Percentiles rank a stretch among this genome's conserved stretches.
Evolutionary conservation across 2,888 invertebrate species (phyloP).

Genomic region (Uloborus plumipes): DNA sequence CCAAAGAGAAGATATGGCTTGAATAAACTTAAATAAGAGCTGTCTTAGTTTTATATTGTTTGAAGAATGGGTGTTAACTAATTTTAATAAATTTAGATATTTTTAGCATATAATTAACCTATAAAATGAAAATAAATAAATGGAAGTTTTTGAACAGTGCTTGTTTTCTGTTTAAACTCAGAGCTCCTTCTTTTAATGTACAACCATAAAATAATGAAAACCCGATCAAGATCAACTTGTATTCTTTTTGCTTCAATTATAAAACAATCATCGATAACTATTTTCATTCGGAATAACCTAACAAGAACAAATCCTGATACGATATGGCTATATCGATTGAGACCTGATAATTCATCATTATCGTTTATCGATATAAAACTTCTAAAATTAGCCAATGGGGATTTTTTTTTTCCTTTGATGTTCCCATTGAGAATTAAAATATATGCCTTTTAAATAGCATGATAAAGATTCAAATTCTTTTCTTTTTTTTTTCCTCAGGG

Average conservation of each 20-base stretch:
- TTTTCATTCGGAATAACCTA: constrained; percentile 33
- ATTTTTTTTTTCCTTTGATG: constrained; percentile 17
- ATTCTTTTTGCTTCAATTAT: constrained; percentile 31
- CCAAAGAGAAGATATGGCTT: no score
- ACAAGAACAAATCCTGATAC: background rate
- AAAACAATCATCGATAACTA: constrained; percentile 46
- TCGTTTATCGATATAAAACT: constrained; percentile 52
- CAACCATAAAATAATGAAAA: no score
- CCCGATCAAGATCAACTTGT: no score
- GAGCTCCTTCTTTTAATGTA: no score
- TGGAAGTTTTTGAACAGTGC: no score
- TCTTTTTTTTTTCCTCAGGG: background rate
- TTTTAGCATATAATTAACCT: no score
- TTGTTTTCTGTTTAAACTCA: no score
- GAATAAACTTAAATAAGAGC: no score
- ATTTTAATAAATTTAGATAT: no score
- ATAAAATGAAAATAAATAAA: no score
- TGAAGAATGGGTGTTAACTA: no score
- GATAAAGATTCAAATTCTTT: constrained; percentile 39
- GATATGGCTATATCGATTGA: constrained; percentile 46
- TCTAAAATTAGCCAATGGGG: constrained; percentile 38
- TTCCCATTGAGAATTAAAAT: constrained; percentile 43
- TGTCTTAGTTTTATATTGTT: no score
- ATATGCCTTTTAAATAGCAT: constrained; percentile 47
- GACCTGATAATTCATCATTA: constrained; percentile 59